Conservation (phyloP, 2,888 invertebrate species). For the Ornithoptera priamus region DNA sequence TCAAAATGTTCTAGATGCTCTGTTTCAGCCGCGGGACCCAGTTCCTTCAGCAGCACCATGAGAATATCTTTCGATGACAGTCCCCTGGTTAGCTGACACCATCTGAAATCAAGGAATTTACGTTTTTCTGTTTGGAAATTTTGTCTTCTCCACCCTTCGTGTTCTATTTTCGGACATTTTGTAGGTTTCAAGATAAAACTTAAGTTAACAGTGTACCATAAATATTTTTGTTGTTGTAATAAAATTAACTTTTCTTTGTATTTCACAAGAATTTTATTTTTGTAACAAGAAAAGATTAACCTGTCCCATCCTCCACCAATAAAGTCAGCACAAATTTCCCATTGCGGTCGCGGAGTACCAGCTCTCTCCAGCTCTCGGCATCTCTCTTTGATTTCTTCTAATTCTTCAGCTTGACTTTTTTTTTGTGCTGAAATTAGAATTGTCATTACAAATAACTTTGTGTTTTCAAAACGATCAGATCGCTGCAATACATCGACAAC, state of each 20-base stretch:
- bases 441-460: no score
- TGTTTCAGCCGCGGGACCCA: conserved; percentile 71
- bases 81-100: conserved; percentile 68
- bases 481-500: no score
- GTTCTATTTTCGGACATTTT: no score
- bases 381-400: conserved; percentile 63
- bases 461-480: no score
- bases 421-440: conserved; percentile 46
- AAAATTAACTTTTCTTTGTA: no score
- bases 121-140: no score
- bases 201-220: no score
- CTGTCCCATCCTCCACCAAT: conserved; percentile 73
- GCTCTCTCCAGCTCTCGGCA: conserved; percentile 69
- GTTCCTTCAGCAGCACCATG: conserved; percentile 67
- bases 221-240: no score
- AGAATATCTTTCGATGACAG: conserved; percentile 65
- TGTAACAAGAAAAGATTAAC: conserved; percentile 34
- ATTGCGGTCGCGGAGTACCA: conserved; percentile 73
- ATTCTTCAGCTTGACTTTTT: conserved; percentile 59
- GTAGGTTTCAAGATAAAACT: no score
- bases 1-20: conserved; percentile 72
- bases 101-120: conserved; percentile 43
- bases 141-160: no score
- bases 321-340: conserved; percentile 74
- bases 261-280: no score